A percentile compares a stretch with the other conserved stretches of the same genome.
Conservation (phyloP, 1,140 invertebrate species). For the Aphelenchoides besseyi region DNA sequence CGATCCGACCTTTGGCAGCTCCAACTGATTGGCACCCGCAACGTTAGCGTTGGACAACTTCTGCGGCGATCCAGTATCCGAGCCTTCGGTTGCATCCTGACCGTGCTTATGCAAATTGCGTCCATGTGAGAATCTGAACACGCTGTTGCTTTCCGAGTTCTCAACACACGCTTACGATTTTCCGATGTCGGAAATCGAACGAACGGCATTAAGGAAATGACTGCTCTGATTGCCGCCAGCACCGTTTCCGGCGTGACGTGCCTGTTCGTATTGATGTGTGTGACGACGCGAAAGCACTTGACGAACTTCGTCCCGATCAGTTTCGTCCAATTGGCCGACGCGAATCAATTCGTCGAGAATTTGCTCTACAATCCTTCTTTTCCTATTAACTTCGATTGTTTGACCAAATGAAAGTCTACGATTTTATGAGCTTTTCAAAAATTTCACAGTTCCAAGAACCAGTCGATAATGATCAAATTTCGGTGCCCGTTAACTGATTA, state of each 20-base stretch:
- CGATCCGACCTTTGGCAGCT: slow-evolving; percentile 60
- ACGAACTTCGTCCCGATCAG: slow-evolving; percentile 76
- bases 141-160: too few relatives aligned
- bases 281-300: slow-evolving; percentile 84
- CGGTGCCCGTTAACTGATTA: not conserved
- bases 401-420: not conserved
- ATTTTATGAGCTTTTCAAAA: too few relatives aligned
- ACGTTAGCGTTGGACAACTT: slow-evolving; percentile 27
- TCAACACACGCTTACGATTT: too few relatives aligned
- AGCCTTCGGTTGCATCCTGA: slow-evolving; percentile 26
- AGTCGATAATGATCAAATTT: not conserved
- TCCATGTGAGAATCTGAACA: slow-evolving; percentile 89
- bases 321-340: slow-evolving; percentile 72
- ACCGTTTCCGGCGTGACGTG: slow-evolving; percentile 62
- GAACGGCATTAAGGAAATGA: slow-evolving; percentile 83
- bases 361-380: slow-evolving; percentile 69
- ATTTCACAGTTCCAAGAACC: not conserved
- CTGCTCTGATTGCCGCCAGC: slow-evolving; percentile 69
- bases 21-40: slow-evolving; percentile 43
- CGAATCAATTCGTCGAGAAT: slow-evolving; percentile 86
- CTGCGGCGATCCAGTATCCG: slow-evolving; percentile 37
- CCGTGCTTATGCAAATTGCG: slow-evolving; percentile 71
- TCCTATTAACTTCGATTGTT: not conserved
- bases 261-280: slow-evolving; percentile 82
- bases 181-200: slow-evolving; percentile 92